phyloP scores from a whole-genome alignment of 2,888 invertebrate species.

The Macrosoma leucophasiata region DNA sequence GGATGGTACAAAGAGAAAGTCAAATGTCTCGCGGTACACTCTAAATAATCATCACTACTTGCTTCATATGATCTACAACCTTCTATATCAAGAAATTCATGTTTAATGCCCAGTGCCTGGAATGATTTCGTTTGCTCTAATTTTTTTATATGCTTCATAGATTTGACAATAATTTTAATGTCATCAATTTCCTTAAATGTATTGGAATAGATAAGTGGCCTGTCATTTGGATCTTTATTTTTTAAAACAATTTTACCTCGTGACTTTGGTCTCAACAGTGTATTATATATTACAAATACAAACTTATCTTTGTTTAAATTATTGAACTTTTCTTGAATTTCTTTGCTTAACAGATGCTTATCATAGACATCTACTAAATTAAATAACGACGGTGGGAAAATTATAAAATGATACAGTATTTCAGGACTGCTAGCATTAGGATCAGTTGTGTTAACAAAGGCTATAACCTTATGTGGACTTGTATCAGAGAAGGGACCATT shows the following conservation, averaged over 20 bases:
- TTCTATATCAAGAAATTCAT: conserved; percentile 46
- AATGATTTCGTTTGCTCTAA: conserved; percentile 42
- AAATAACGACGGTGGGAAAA: conserved; percentile 36
- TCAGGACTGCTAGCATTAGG: conserved; percentile 41
- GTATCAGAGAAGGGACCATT: conserved; percentile 63
- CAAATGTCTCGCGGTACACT: conserved; percentile 25
- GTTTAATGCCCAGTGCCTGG: conserved; percentile 35
- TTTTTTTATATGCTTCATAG: conserved; percentile 35
- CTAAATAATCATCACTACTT: conserved; percentile 26
- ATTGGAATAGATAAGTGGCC: conserved; percentile 65
- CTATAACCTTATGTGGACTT: conserved; percentile 46
- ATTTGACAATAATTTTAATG: conserved; percentile 39
- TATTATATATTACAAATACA: conserved; percentile 64
- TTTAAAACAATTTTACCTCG: conserved; percentile 79
- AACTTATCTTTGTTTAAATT: conserved; percentile 39
- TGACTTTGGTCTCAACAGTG: conserved; percentile 81
- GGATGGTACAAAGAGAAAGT: conserved; percentile 81
- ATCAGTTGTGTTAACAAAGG: conserved; percentile 47
- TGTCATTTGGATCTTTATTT: conserved; percentile 65
- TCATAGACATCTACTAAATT: conserved; percentile 38
- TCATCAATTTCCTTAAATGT: conserved; percentile 77
- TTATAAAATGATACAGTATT: conserved; percentile 43
- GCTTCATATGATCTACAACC: conserved; percentile 38
- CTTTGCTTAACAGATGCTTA: conserved; percentile 37
- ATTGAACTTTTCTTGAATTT: conserved; percentile 34